phyloP scores from a whole-genome alignment of 2,888 invertebrate genomes.

The Hydraecia micacea region DNA sequence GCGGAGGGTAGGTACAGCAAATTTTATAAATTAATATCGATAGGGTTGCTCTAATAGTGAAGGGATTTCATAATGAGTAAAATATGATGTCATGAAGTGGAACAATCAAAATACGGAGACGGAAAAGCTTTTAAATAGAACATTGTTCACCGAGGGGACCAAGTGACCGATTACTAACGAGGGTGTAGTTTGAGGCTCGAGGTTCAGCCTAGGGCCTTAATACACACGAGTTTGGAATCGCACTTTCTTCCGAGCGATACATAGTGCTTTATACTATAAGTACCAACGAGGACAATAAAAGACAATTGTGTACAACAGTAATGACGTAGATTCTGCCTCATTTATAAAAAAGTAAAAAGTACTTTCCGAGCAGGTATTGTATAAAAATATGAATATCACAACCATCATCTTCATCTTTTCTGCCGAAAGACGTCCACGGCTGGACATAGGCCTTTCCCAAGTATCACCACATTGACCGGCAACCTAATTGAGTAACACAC shows the following conservation, averaged over 20 bases:
- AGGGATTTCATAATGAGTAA: background rate
- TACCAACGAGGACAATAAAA: background rate
- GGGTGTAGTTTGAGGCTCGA: background rate
- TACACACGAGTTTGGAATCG: background rate
- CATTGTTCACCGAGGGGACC: background rate
- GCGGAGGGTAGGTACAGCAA: background rate
- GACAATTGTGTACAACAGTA: background rate
- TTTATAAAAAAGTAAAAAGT: no score
- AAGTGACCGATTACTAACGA: background rate
- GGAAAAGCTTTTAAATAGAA: background rate
- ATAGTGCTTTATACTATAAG: background rate
- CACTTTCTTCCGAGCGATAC: background rate
- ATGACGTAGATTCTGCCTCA: background rate
- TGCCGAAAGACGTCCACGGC: no score
- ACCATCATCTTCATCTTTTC: background rate
- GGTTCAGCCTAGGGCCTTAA: background rate
- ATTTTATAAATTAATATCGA: background rate
- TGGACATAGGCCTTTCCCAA: background rate
- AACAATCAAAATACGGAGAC: background rate
- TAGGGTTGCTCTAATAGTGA: background rate
- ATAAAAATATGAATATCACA: background rate
- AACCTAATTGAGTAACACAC: no score
- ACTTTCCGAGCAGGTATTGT: background rate
- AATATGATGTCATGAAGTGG: background rate
- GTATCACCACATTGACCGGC: background rate